phyloP scores from a whole-genome alignment of 2,797 vertebrate genomes.

The Peromyscus nudipes region DNA sequence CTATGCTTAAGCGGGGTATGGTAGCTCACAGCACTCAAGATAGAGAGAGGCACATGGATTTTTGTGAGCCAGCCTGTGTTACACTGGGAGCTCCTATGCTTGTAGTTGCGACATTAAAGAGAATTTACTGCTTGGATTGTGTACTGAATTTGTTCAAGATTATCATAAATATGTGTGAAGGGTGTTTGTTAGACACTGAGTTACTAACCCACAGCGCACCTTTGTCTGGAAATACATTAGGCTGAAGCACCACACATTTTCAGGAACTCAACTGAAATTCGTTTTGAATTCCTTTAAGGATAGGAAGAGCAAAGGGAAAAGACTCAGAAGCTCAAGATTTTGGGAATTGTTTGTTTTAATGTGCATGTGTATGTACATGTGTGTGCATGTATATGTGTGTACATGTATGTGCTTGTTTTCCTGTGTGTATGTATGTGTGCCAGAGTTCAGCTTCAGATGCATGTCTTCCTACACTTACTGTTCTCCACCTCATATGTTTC shows the following conservation, averaged over 20 bases:
- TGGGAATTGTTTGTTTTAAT: neutral
- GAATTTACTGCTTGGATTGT: constrained; percentile 18
- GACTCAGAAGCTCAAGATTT: neutral
- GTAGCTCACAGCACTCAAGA: neutral
- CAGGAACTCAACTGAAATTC: constrained; percentile 25
- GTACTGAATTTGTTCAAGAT: neutral
- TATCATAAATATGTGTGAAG: neutral
- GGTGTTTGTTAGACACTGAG: neutral
- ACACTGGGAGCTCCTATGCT: neutral
- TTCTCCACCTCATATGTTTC: neutral
- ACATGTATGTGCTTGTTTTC: neutral
- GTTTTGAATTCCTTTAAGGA: neutral
- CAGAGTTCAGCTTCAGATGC: neutral
- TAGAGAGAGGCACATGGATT: neutral
- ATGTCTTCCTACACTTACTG: neutral
- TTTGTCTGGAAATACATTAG: constrained; percentile 26
- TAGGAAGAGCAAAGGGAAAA: neutral
- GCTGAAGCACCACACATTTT: neutral
- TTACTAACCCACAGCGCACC: neutral
- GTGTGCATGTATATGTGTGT: neutral
- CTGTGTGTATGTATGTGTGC: neutral
- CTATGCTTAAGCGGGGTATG: neutral
- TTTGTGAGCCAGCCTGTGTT: neutral
- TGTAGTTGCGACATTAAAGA: constrained; percentile 6
- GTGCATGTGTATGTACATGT: too few relatives aligned